Conservation (phyloP, 2,797 vertebrate genomes). For the Scyliorhinus canicula region DNA sequence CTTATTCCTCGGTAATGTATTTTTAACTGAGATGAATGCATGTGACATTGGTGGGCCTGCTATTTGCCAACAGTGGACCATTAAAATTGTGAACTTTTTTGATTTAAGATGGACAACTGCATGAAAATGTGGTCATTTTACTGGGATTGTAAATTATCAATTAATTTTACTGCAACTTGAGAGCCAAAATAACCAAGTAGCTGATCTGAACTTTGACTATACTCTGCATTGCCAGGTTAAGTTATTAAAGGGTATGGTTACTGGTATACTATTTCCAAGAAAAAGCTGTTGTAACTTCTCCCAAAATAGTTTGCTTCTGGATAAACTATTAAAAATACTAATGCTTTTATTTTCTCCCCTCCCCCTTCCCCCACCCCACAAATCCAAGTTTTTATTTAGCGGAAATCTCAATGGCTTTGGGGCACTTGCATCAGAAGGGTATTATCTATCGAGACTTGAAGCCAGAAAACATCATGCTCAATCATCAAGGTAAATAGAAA, state of each 20-base stretch:
- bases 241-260: neutral
- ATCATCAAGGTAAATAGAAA: constrained; percentile 73
- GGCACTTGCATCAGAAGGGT: constrained; percentile 97
- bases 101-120: neutral
- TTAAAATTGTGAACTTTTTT: neutral
- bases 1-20: neutral
- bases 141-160: neutral
- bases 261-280: neutral
- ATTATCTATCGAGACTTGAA: constrained; percentile 99
- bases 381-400: constrained; percentile 90
- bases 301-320: neutral
- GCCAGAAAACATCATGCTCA: constrained; percentile 99
- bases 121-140: neutral
- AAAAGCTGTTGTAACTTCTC: constrained; percentile 1
- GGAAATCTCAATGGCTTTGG: constrained; percentile 98
- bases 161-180: neutral
- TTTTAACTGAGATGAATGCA: neutral
- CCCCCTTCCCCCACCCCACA: too few relatives aligned
- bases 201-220: neutral
- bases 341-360: neutral
- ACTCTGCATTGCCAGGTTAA: neutral
- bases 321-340: constrained; percentile 11
- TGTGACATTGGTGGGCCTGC: too few relatives aligned
- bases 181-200: neutral
- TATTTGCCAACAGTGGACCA: neutral